Evolutionary conservation across 2,888 invertebrate genomes (phyloP), one percentile per base, ranked within the genome.

Genomic region (Himalopsyche anomala): DNA sequence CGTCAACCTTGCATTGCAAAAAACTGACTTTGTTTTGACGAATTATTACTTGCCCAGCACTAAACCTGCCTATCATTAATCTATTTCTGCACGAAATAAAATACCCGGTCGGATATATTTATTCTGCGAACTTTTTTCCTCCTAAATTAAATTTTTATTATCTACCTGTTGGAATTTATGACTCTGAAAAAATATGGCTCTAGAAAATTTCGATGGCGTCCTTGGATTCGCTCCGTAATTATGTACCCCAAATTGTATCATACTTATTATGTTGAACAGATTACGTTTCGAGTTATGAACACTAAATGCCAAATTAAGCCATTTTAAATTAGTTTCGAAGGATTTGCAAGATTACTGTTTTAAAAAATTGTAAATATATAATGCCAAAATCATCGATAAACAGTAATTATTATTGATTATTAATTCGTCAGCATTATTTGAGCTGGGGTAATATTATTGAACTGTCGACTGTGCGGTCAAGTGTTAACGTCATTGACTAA

Each of bases 1-100:
- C 62, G 62, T 62, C 62, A 62, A 62, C 62, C 62, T 62, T 62
- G 62, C 62, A 19, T 15, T 8, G 19, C 62, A 62, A 62, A 62
- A 51, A 62, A 62, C 62, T 62, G 62, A 62, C 62, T 62, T 62
- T 62, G 62, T 62, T 62, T 62, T 62, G 62, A 62, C 62, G 62
- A 62, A 62, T 62, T 62, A 62, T 62, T 62, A 62, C 62, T 62
- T 62, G 17, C 5, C 62, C 62, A 62, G 28, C 28, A 62, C n/a
- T 62, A 62, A 62, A 62, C 28, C 19, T 19, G 62, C 19, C 62
- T 62, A 19, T 8, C 62, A 62, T 62, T 62, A 62, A 62, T 28
- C 62, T 62, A 62, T 51, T 51, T 51, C 51, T 51, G 51, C 51
- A 51, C 51, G 51, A 51, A 51, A 51, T 51, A 51, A 51, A 51